Evolutionary conservation across 2,113 vertebrate species (phyloP).

Genomic region (Coracopsis vasa): DNA sequence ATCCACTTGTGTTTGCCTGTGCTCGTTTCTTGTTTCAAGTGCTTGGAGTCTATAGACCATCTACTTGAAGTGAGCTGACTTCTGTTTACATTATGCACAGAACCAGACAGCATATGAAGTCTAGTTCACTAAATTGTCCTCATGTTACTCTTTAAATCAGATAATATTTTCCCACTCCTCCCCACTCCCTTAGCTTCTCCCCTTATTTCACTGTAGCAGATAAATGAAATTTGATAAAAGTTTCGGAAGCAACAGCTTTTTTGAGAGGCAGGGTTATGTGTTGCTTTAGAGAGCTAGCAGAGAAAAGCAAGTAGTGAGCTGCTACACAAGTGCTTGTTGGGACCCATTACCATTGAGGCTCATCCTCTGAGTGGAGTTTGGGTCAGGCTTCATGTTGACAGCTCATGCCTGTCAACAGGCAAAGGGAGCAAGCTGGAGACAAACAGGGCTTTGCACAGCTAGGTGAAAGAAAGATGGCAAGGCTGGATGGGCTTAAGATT

Average conservation of each 20-base stretch:
- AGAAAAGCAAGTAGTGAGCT: background rate
- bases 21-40: background rate
- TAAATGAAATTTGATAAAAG: background rate
- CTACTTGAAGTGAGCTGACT: background rate
- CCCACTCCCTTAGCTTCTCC: background rate
- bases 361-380: background rate
- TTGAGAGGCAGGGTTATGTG: background rate
- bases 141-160: background rate
- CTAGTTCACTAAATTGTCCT: background rate
- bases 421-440: background rate
- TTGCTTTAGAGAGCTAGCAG: background rate
- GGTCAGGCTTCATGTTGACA: background rate
- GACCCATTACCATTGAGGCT: rapidly evolving
- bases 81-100: background rate
- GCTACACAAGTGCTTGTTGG: background rate
- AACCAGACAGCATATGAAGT: background rate
- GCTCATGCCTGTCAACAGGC: background rate
- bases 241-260: background rate
- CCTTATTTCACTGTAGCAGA: background rate
- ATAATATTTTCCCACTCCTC: background rate
- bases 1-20: background rate
- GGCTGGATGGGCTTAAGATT: background rate
- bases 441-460: background rate
- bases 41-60: background rate
- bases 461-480: background rate